Evolutionary conservation across 1,140 invertebrate species (phyloP).

Genomic region (Metopolophium dirhodum): DNA sequence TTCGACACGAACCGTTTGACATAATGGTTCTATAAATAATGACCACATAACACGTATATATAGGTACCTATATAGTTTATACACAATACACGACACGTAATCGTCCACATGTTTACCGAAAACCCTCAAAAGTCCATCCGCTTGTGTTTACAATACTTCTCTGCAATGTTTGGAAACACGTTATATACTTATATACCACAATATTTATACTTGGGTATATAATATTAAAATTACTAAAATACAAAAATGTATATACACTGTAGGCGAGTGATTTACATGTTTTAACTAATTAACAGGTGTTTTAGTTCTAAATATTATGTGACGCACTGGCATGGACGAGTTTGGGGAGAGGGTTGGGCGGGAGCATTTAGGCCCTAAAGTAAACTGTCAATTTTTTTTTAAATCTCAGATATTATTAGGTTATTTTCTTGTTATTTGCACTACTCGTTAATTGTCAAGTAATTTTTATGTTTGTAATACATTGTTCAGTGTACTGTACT

Average conservation of each 20-base stretch:
- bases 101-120: neutral
- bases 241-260: neutral
- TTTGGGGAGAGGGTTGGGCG: no score
- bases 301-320: neutral
- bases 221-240: neutral
- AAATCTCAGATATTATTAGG: neutral
- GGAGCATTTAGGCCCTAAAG: no score
- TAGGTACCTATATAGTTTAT: neutral
- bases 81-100: neutral
- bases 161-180: neutral
- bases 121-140: neutral
- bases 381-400: neutral
- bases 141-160: neutral
- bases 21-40: neutral
- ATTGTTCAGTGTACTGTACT: neutral
- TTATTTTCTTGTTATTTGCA: no score
- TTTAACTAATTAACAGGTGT: no score
- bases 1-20: neutral
- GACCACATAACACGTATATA: neutral
- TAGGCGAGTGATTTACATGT: neutral
- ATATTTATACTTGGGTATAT: neutral
- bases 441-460: neutral
- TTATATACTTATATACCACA: neutral
- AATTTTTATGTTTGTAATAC: neutral
- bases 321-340: neutral